Evolutionary conservation across 1,140 invertebrate genomes (phyloP).

Genomic region (Drosophila paulistorum): DNA sequence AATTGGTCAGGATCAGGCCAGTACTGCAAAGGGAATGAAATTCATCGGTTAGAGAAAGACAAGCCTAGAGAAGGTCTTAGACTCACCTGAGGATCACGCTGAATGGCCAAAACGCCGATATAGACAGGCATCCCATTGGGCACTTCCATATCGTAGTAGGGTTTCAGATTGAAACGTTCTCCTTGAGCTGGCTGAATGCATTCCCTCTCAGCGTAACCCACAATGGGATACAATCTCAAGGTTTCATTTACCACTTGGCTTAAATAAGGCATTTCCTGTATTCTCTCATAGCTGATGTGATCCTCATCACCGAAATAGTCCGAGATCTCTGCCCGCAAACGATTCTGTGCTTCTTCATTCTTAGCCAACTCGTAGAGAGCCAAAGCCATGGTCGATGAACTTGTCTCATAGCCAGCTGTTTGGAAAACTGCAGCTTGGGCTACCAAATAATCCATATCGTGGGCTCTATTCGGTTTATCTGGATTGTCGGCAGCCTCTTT

Average conservation of each 20-base stretch:
- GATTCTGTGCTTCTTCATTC: slow-evolving; percentile 87
- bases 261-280: slow-evolving; percentile 87
- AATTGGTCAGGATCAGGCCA: slow-evolving; percentile 88
- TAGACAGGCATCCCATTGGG: slow-evolving; percentile 68
- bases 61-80: not conserved
- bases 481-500: slow-evolving; percentile 57
- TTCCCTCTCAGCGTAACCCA: slow-evolving; percentile 70
- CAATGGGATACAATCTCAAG: slow-evolving; percentile 74
- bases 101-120: slow-evolving; percentile 71
- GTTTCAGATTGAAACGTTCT: slow-evolving; percentile 61
- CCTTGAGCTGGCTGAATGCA: slow-evolving; percentile 41
- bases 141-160: slow-evolving; percentile 55
- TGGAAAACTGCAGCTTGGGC: slow-evolving; percentile 89
- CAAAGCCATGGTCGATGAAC: slow-evolving; percentile 88
- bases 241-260: slow-evolving; percentile 85
- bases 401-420: slow-evolving; percentile 90
- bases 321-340: slow-evolving; percentile 86
- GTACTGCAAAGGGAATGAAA: slow-evolving; percentile 82
- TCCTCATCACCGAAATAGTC: slow-evolving; percentile 83
- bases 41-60: slow-evolving; percentile 1
- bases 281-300: slow-evolving; percentile 85
- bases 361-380: slow-evolving; percentile 87
- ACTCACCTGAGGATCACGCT: slow-evolving; percentile 71
- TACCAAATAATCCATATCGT: slow-evolving; percentile 84
- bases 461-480: slow-evolving; percentile 67